phyloP scores from a whole-genome alignment of 1,140 invertebrate genomes.

The Leptopilina boulardi region DNA sequence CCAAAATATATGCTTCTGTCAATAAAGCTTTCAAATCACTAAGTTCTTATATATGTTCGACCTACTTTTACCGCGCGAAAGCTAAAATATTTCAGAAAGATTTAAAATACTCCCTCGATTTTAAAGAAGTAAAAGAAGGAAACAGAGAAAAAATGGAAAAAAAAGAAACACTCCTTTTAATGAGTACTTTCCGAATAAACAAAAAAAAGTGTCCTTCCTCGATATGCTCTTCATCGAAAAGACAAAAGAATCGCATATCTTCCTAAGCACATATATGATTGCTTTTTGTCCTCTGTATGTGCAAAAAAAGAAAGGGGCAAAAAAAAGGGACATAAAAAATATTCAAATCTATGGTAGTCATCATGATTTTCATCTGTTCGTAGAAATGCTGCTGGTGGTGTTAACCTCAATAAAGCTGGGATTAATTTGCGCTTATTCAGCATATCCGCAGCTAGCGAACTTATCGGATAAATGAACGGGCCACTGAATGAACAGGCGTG shows the following conservation, averaged over 20 bases:
- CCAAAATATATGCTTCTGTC: conserved; percentile 13
- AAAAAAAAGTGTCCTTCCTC: not conserved
- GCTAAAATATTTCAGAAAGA: conserved; percentile 6
- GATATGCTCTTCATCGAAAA: not conserved
- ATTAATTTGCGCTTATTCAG: conserved; percentile 33
- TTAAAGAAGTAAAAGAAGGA: too few species aligned
- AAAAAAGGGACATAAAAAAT: not conserved
- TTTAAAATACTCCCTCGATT: not conserved
- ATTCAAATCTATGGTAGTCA: too few species aligned
- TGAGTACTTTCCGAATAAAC: conserved; percentile 1
- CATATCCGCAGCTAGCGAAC: not conserved
- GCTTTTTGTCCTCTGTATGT: not conserved
- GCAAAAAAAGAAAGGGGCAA: too few species aligned
- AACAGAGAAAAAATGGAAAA: not conserved
- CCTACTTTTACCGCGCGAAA: not conserved
- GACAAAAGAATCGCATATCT: not conserved
- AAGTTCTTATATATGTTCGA: conserved; percentile 9
- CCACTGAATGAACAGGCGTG: conserved; percentile 23
- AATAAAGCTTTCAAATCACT: conserved; percentile 22
- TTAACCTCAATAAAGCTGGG: conserved; percentile 32
- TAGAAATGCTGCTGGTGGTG: conserved; percentile 15
- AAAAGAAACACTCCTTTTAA: conserved; percentile 20
- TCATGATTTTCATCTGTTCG: not conserved
- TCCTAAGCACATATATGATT: conserved; percentile 19
- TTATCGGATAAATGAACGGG: conserved; percentile 29